A percentile compares a stretch with the other conserved stretches of the same genome.
Conservation (phyloP, 2,113 vertebrate species). For the Hyperopisus bebe region DNA sequence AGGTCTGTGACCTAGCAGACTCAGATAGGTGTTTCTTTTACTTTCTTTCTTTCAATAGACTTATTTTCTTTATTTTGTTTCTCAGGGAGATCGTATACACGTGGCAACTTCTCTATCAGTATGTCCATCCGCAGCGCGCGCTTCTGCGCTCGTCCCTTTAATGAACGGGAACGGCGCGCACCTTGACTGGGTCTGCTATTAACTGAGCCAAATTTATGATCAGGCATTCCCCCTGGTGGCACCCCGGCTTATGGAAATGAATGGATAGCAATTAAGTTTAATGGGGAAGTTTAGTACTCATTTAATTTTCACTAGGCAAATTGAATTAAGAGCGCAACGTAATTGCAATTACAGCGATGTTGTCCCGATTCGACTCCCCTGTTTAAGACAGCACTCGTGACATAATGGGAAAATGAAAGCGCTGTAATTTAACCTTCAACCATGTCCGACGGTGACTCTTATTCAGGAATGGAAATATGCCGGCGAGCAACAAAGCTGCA, state of each 20-base stretch:
- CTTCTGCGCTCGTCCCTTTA: neutral
- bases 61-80: neutral
- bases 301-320: constrained; percentile 65
- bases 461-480: neutral
- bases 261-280: constrained; percentile 74
- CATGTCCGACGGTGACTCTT: constrained; percentile 12
- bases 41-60: neutral
- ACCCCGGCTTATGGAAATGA: constrained; percentile 62
- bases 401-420: constrained; percentile 30
- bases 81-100: neutral
- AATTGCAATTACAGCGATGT: constrained; percentile 61
- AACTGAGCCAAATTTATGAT: constrained; percentile 32
- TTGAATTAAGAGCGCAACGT: constrained; percentile 64
- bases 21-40: neutral
- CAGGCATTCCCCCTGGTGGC: constrained; percentile 49
- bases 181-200: constrained; percentile 29
- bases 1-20: neutral
- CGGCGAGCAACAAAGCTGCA: neutral
- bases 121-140: neutral
- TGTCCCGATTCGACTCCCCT: constrained; percentile 57
- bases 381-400: constrained; percentile 29
- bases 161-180: constrained; percentile 18
- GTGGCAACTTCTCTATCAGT: neutral
- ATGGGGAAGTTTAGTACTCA: constrained; percentile 70
- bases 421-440: constrained; percentile 27